phyloP scores from a whole-genome alignment of 2,113 vertebrate genomes.

The Petroica traversi region DNA sequence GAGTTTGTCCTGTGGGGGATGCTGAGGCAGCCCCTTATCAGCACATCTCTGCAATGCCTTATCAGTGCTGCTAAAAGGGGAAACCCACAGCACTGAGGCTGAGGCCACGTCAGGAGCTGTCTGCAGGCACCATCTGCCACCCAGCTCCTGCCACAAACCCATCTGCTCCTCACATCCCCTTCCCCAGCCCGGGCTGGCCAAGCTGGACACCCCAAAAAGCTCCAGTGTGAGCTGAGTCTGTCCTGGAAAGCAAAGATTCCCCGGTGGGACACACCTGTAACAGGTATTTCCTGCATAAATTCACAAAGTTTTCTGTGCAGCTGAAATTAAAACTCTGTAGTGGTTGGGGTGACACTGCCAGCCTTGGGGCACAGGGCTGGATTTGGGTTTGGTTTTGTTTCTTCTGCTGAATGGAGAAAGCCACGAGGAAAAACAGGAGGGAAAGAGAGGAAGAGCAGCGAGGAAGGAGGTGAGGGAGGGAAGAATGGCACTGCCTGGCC shows the following conservation, averaged over 20 bases:
- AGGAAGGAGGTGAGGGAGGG: neutral
- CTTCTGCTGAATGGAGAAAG: neutral
- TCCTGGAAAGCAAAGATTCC: neutral
- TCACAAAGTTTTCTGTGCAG: neutral
- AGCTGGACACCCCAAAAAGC: neutral
- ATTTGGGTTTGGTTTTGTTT: neutral
- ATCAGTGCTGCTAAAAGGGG: neutral
- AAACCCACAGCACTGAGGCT: neutral
- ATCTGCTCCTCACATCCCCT: neutral
- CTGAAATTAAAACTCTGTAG: neutral
- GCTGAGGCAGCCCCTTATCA: neutral
- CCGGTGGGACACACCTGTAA: neutral
- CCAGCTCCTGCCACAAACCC: neutral
- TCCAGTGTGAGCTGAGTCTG: neutral
- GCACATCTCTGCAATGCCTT: too few relatives aligned
- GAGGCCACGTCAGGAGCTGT: neutral
- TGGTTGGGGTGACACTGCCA: neutral
- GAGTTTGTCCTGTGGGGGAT: neutral
- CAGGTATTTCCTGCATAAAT: too few relatives aligned
- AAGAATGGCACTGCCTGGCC: neutral
- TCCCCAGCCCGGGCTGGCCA: neutral
- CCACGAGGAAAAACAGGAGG: neutral
- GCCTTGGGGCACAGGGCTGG: accelerated
- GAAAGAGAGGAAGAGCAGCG: neutral
- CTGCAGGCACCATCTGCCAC: conserved; percentile 56